Evolutionary conservation across 2,888 invertebrate genomes (phyloP).

Genomic region (Andricus quercusramuli): DNA sequence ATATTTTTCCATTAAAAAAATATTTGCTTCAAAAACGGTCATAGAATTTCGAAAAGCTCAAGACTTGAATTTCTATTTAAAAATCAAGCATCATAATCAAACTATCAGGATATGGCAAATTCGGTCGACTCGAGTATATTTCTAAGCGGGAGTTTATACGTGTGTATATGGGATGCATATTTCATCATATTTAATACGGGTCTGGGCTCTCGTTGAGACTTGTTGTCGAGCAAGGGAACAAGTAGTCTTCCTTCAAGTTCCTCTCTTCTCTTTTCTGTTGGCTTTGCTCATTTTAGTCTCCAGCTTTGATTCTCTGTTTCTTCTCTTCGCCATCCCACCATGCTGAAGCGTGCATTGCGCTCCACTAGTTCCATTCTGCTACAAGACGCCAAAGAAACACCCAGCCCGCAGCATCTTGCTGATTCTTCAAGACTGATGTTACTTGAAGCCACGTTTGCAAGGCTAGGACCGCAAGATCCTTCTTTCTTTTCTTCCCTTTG

Average conservation of each 20-base stretch:
- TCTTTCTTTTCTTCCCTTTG: constrained; percentile 11
- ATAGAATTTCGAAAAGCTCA: too few species aligned
- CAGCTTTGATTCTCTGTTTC: constrained; percentile 23
- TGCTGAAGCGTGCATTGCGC: constrained; percentile 31
- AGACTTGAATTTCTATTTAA: not conserved
- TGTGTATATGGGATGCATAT: constrained; percentile 24
- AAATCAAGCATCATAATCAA: not conserved
- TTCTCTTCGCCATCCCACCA: constrained; percentile 10
- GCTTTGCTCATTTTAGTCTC: constrained; percentile 42
- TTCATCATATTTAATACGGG: constrained; percentile 46
- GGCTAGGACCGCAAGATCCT: constrained; percentile 39
- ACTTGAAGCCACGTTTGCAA: constrained; percentile 26
- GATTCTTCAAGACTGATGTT: constrained; percentile 24
- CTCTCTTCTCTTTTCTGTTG: constrained; percentile 20
- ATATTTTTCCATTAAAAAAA: too few species aligned
- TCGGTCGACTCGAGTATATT: not conserved
- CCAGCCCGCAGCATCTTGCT: constrained; percentile 43
- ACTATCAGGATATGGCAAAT: not conserved
- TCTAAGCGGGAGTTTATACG: constrained; percentile 25
- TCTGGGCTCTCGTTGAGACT: constrained; percentile 27
- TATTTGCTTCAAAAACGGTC: too few species aligned
- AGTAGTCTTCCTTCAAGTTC: constrained; percentile 44
- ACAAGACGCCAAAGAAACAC: constrained; percentile 45
- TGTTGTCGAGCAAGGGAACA: constrained; percentile 47
- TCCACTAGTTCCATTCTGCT: constrained; percentile 43